These are phyloP conservation scores for Bombus polaris DNA, from an alignment of 1,140 invertebrate species.

Conservation along the genomic window DNA sequence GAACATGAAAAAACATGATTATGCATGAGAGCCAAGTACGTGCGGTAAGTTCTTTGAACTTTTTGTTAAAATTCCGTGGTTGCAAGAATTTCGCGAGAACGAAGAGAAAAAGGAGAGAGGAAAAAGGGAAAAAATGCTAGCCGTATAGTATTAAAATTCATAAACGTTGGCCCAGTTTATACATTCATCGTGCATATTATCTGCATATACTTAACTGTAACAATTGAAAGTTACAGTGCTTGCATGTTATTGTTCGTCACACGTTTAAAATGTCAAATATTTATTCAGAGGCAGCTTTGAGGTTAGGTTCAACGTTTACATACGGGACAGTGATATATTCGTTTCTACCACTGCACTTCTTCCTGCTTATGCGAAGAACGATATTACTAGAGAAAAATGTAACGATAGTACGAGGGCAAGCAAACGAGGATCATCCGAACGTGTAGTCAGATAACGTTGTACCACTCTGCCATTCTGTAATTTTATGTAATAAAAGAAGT, in stretches of 20 bases:
- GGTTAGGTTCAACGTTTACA: not conserved
- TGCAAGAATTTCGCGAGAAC: not conserved
- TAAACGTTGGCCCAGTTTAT: conserved; percentile 15
- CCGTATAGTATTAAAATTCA: conserved; percentile 27
- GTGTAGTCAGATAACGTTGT: not conserved
- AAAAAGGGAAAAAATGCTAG: not conserved
- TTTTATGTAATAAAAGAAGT: too few relatives aligned
- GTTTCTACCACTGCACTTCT: not conserved
- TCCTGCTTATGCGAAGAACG: not conserved
- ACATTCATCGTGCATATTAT: conserved; percentile 12
- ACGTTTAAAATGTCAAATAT: conserved; percentile 26
- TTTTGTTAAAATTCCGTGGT: not conserved
- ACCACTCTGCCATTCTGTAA: too few relatives aligned
- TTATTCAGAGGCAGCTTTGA: conserved; percentile 4
- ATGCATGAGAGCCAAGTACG: not conserved
- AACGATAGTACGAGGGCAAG: too few relatives aligned
- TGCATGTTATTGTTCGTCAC: conserved; percentile 10
- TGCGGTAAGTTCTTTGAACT: not conserved
- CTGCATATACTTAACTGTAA: conserved; percentile 17
- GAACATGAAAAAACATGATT: not conserved
- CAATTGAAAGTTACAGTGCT: conserved; percentile 48
- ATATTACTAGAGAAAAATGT: not conserved
- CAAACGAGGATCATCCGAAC: too few relatives aligned
- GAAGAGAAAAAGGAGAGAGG: not conserved
- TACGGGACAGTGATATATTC: conserved; percentile 18